Evolutionary conservation across 2,113 vertebrate genomes (phyloP).

Genomic region (Parotia lawesii): DNA sequence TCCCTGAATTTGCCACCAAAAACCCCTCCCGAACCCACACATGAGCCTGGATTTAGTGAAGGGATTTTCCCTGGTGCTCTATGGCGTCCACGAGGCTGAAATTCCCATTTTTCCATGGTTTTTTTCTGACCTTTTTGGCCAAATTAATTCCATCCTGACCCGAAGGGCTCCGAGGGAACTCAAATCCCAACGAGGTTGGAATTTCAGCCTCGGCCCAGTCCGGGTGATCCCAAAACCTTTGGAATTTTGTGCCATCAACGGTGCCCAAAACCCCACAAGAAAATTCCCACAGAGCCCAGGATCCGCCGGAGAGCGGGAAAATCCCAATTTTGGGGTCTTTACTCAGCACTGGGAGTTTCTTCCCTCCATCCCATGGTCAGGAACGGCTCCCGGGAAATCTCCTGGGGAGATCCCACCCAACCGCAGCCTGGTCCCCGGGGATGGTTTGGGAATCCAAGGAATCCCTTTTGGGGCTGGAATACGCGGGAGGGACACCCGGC

Average conservation of each 20-base stretch:
- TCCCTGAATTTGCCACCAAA: neutral
- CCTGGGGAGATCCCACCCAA: neutral
- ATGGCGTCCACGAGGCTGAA: neutral
- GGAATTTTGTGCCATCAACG: neutral
- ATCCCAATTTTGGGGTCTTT: neutral
- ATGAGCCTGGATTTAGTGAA: neutral
- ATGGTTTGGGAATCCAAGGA: neutral
- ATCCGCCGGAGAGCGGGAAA: neutral
- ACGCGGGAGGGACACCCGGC: accelerated
- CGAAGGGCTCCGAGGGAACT: neutral
- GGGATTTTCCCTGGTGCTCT: accelerated
- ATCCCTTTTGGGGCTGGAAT: neutral
- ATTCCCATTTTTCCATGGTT: neutral
- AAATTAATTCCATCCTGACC: neutral
- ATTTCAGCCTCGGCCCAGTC: neutral
- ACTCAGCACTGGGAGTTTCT: accelerated
- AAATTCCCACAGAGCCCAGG: neutral
- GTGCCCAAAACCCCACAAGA: neutral
- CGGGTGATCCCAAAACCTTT: neutral
- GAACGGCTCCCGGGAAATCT: accelerated
- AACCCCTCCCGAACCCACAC: accelerated
- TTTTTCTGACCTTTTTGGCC: neutral
- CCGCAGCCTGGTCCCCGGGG: neutral
- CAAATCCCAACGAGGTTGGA: neutral
- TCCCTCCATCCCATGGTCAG: neutral